Evolutionary conservation across 2,888 invertebrate species (phyloP).

Genomic region (Deladenus siricidicola): DNA sequence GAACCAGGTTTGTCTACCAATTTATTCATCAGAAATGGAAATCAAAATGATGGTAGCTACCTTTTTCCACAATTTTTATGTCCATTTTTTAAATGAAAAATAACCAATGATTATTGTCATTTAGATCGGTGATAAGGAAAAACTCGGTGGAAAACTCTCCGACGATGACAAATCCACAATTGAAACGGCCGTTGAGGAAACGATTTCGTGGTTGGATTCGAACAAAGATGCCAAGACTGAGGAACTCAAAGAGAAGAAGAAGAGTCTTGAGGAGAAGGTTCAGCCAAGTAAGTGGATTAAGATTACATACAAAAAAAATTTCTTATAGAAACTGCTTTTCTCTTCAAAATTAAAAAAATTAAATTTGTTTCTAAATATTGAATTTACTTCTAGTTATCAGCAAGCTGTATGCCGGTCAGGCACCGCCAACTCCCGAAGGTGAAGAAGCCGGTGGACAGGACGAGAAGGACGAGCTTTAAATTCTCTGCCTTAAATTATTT

Average conservation of each 20-base stretch:
- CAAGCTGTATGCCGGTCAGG: constrained; percentile 68
- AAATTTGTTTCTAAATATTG: neutral
- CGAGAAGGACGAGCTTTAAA: constrained; percentile 51
- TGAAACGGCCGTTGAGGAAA: constrained; percentile 85
- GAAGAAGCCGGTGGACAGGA: constrained; percentile 32
- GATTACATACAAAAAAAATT: no score
- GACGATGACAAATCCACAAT: constrained; percentile 86
- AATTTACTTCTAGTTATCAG: constrained; percentile 65
- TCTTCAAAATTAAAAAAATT: no score
- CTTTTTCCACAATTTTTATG: no score
- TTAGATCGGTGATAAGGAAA: constrained; percentile 80
- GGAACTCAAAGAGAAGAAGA: constrained; percentile 73
- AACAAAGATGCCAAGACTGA: constrained; percentile 63
- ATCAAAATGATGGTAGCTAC: neutral
- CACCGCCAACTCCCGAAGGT: constrained; percentile 29
- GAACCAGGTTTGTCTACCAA: constrained; percentile 61
- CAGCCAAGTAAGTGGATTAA: constrained; percentile 71
- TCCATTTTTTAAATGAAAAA: constrained; percentile 54
- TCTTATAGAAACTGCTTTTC: no score
- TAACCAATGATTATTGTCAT: constrained; percentile 3
- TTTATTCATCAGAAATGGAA: neutral
- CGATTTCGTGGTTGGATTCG: constrained; percentile 93
- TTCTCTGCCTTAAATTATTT: no score
- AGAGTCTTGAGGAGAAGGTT: constrained; percentile 83
- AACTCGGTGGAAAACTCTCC: constrained; percentile 75